Evolutionary conservation across 2,888 invertebrate species (phyloP).

Genomic region (Loripinus fragilis): DNA sequence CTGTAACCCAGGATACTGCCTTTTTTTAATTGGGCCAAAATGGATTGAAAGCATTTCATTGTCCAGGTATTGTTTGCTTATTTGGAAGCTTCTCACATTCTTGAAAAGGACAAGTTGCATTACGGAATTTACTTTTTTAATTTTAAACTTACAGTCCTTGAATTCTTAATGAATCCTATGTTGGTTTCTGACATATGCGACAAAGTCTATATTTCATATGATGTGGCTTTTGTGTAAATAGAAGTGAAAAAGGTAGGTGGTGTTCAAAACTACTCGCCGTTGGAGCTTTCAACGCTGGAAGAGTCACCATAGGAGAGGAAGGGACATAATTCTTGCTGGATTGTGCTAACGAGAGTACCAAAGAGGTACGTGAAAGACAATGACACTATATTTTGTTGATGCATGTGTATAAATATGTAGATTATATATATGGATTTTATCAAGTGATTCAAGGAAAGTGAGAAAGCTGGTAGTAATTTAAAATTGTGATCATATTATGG

Average conservation of each 20-base stretch:
- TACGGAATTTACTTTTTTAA: background rate
- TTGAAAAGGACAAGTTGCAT: background rate
- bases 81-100: background rate
- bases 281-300: slow-evolving; percentile 1
- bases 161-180: background rate
- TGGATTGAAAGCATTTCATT: too few species aligned
- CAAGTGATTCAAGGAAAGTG: background rate
- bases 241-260: slow-evolving; percentile 12
- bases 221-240: background rate
- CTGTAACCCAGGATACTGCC: too few species aligned
- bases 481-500: too few species aligned
- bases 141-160: background rate
- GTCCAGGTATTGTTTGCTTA: background rate
- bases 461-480: too few species aligned
- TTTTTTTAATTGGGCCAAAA: too few species aligned
- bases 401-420: slow-evolving; percentile 1
- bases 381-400: slow-evolving; percentile 1
- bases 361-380: slow-evolving; percentile 16
- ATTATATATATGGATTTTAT: slow-evolving; percentile 4
- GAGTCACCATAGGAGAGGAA: background rate
- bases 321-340: background rate
- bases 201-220: background rate
- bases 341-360: slow-evolving; percentile 19
- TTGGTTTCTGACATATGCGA: background rate
- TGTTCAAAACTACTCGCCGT: too few species aligned